Base-by-base conservation (phyloP, 2,797 vertebrate species). In the Mallotus villosus region DNA sequence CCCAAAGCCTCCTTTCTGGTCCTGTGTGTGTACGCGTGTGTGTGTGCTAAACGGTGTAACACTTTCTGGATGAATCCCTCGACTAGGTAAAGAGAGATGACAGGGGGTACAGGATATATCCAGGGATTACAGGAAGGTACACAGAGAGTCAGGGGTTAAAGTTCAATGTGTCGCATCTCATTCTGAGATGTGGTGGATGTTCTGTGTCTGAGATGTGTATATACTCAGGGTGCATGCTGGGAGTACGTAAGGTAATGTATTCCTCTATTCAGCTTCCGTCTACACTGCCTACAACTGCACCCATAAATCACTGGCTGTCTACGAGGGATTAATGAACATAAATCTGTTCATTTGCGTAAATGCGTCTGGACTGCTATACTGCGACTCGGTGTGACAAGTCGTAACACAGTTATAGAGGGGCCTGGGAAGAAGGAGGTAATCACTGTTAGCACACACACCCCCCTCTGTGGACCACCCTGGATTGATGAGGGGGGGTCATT, bases 401-500 rank as follows among this genome's bases (percentile, higher is more conserved):
- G 51, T 2, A 53, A 24, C 17, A 24, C 9, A 63, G 63, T 32
- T 27, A 53, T n/a, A 16, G 34, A 67, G 66, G 66, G 63, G 53
- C 32, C 21, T 3, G 70, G 66, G 53, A 41, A 69, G 53, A 8
- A 75, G 69, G 70, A 67, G 72, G 78, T 83, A 77, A 84, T 80
- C 46, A 77, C 29, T 68, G 67, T 59, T 71, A 63, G 69, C 77
- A 63, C 60, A 63, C 71, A 37, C 46, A 14, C 16, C 3, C 14
- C n/a, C 41, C 41, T 41, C 37, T 41, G 41, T 14, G 49, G 75
- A 78, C 70, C 68, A 68, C 25, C 67, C 74, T 11, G 75, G 76
- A 64, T 66, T 78, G 68, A 83, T 83, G 66, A 81, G 66, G 53
- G 27, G 53, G 27, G 64, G 61, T 73, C 82, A 78, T 69, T 34